A percentile compares a stretch with the other conserved stretches of the same genome.
Conservation (phyloP, 2,797 vertebrate species). For the Micropoecilia bifurca region DNA sequence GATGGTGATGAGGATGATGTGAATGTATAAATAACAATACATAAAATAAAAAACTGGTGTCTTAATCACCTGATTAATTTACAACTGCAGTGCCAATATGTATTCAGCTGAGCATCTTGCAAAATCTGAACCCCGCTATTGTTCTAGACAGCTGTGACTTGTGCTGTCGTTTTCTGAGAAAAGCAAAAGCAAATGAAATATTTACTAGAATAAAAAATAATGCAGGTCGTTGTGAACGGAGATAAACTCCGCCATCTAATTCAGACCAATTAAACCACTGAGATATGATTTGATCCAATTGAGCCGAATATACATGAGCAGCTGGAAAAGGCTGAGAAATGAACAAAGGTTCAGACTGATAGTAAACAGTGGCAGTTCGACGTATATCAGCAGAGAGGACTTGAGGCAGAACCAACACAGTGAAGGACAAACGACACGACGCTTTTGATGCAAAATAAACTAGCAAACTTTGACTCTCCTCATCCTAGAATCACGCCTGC, state of each 20-base stretch:
- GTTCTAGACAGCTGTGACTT: background rate
- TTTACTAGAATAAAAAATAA: background rate
- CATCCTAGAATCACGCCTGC: constrained; percentile 21
- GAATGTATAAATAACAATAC: background rate
- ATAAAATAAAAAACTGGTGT: background rate
- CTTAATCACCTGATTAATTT: background rate
- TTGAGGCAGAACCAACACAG: background rate
- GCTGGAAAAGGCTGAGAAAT: background rate
- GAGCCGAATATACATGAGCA: constrained; percentile 5
- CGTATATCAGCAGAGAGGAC: constrained; percentile 1
- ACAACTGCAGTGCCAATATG: background rate
- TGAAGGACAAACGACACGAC: constrained; percentile 4
- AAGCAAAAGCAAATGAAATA: background rate
- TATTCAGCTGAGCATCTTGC: background rate
- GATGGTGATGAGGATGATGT: background rate
- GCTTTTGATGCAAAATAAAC: constrained; percentile 4
- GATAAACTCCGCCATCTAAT: background rate
- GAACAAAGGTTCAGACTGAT: background rate
- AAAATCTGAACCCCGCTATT: background rate
- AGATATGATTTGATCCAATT: constrained; percentile 2
- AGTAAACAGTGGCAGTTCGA: background rate
- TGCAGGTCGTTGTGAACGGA: background rate
- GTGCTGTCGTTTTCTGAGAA: background rate
- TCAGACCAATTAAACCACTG: background rate
- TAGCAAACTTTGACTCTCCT: constrained; percentile 24